Evolutionary conservation across 2,888 invertebrate species (phyloP).

Genomic region (Acanthosepion lycidas): DNA sequence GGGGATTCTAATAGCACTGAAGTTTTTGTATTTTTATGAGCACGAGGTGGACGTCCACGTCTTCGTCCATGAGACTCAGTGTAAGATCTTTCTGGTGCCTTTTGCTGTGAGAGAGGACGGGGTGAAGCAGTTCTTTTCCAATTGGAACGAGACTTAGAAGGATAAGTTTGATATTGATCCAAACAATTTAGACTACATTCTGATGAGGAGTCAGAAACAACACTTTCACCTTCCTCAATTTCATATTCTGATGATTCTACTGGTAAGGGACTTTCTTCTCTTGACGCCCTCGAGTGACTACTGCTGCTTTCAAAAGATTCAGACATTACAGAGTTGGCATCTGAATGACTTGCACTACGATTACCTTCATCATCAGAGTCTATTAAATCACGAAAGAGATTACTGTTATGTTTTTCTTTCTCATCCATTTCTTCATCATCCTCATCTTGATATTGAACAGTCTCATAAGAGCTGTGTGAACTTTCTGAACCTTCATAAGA

Average conservation of each 20-base stretch:
- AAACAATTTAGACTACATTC: not conserved
- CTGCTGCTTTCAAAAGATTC: not conserved
- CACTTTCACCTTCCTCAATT: not conserved
- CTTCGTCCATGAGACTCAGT: not conserved
- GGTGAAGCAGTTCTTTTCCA: not conserved
- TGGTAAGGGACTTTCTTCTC: not conserved
- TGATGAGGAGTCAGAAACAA: not conserved
- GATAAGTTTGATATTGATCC: not conserved
- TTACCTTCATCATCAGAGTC: not conserved
- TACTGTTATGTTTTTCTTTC: not conserved
- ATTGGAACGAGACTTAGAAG: not conserved
- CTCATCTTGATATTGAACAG: not conserved
- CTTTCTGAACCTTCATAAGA: not conserved
- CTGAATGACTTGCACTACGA: not conserved
- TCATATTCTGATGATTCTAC: not conserved
- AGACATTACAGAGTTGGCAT: not conserved
- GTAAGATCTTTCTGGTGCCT: not conserved
- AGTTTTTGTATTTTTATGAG: not conserved
- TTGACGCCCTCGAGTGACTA: not conserved
- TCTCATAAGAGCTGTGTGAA: not conserved
- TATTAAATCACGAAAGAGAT: not conserved
- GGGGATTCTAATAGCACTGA: not conserved
- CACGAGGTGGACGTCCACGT: not conserved
- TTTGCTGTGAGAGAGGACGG: not conserved
- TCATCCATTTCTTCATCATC: not conserved